A percentile compares a stretch with the other conserved stretches of the same genome.
Evolutionary conservation across 2,113 vertebrate species (phyloP).

Genomic region (Ptyas mucosa): DNA sequence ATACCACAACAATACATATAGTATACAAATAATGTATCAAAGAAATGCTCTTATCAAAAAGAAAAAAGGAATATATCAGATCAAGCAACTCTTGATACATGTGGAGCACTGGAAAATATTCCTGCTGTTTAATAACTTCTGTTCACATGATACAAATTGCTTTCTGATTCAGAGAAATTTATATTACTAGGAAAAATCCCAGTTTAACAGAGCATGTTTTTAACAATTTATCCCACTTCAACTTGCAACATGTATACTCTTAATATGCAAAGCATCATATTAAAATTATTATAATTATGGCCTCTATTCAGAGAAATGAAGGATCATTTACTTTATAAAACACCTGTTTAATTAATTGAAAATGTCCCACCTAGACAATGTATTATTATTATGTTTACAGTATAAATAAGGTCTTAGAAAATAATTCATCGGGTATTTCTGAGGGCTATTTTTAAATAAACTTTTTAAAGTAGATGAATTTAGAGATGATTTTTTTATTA

Average conservation of each 20-base stretch:
- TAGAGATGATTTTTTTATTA: neutral
- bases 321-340: conserved; percentile 5
- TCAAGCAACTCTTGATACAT: neutral
- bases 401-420: neutral
- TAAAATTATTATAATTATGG: conserved; percentile 13
- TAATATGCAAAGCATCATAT: conserved; percentile 7
- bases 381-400: neutral
- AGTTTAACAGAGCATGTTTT: neutral
- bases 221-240: neutral
- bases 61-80: neutral
- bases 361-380: neutral
- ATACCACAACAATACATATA: neutral
- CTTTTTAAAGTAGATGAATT: neutral
- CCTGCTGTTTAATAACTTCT: conserved; percentile 21
- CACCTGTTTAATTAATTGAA: neutral
- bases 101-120: neutral
- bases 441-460: neutral
- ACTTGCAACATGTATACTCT: neutral
- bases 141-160: conserved; percentile 26
- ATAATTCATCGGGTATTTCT: neutral
- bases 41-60: neutral
- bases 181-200: neutral
- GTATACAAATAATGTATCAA: neutral
- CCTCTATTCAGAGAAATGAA: conserved; percentile 6
- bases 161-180: conserved; percentile 27